Evolutionary conservation across 2,888 invertebrate species (phyloP).

Genomic region (Seladonia tumulorum): DNA sequence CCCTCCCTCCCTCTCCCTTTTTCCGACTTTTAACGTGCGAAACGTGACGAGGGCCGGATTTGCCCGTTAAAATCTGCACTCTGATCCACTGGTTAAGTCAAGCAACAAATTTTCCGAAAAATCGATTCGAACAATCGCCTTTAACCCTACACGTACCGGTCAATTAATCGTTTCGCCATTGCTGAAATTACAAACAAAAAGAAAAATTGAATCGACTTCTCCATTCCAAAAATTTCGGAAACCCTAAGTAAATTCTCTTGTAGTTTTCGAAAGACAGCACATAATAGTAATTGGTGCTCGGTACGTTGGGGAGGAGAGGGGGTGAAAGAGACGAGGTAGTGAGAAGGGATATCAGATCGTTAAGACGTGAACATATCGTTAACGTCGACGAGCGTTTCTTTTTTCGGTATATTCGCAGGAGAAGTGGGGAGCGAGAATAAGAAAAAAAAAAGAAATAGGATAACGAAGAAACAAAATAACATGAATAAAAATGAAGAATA

Average conservation of each 20-base stretch:
- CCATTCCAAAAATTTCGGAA: too few species aligned
- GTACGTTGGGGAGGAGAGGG: neutral
- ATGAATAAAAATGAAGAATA: conserved; percentile 27
- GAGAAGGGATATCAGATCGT: neutral
- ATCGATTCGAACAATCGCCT: neutral
- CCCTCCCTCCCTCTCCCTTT: neutral
- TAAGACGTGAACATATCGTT: neutral
- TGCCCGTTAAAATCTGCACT: neutral
- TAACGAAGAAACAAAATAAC: neutral
- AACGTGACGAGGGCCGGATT: neutral
- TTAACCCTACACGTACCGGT: too few species aligned
- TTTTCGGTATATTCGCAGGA: conserved; percentile 62
- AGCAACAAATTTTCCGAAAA: neutral
- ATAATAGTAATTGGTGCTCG: too few species aligned
- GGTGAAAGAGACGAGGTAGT: neutral
- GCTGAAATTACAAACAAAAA: too few species aligned
- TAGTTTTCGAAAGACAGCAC: too few species aligned
- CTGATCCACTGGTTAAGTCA: neutral
- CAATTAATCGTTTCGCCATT: neutral
- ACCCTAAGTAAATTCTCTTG: too few species aligned
- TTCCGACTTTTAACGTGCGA: neutral
- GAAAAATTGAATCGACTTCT: too few species aligned
- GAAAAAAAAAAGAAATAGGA: neutral
- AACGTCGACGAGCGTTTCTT: conserved; percentile 51
- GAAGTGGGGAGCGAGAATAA: neutral